phyloP scores from a whole-genome alignment of 2,113 vertebrate genomes.

The Willisornis vidua region DNA sequence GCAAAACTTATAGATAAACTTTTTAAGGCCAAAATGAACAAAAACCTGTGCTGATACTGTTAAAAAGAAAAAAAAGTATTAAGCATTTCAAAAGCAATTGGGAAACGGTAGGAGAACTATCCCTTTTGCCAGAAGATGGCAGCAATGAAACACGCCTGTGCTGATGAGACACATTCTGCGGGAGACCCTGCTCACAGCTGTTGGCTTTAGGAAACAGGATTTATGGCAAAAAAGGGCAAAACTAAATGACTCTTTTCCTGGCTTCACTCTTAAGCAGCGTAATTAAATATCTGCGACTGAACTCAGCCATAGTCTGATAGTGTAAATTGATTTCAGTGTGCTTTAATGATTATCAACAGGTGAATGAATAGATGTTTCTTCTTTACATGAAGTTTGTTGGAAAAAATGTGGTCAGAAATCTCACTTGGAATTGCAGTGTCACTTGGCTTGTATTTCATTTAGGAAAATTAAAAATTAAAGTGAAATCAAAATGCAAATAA shows the following conservation, averaged over 20 bases:
- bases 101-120: background rate
- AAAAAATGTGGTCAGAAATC: background rate
- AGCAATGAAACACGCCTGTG: conserved; percentile 30
- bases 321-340: background rate
- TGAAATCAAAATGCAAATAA: background rate
- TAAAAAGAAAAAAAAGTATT: background rate
- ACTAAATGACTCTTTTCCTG: background rate
- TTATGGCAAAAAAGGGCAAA: background rate
- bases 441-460: background rate
- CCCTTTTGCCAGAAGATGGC: conserved; percentile 66
- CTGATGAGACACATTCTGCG: background rate
- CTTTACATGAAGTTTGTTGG: background rate
- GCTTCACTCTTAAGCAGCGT: background rate
- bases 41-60: fast-evolving
- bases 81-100: background rate
- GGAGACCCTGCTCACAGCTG: fast-evolving
- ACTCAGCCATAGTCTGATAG: background rate
- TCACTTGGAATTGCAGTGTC: background rate
- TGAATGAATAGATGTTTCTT: background rate
- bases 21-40: background rate
- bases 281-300: background rate
- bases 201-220: background rate
- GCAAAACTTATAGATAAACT: background rate
- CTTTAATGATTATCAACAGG: background rate
- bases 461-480: background rate